phyloP scores from a whole-genome alignment of 2,113 vertebrate genomes.

The Abramis brama region DNA sequence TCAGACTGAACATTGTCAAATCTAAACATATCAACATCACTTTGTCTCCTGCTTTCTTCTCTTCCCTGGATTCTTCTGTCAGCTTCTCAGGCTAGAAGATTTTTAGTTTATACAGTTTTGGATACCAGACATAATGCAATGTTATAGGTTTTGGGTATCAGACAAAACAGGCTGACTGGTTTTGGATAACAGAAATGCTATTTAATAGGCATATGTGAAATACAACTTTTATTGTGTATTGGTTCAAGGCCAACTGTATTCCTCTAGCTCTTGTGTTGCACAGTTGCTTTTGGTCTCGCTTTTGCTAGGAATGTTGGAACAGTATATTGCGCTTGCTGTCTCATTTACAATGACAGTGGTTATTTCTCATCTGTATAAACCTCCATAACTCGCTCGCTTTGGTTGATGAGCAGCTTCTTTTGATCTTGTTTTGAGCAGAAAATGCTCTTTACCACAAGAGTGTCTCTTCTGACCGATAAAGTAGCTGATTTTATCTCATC shows the following conservation, averaged over 20 bases:
- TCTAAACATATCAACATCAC: not conserved
- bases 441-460: constrained; percentile 14
- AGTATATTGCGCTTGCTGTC: not conserved
- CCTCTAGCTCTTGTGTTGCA: not conserved
- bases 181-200: not conserved
- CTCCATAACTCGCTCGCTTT: constrained; percentile 1
- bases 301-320: not conserved
- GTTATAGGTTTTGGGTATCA: not conserved
- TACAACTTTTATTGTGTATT: not conserved
- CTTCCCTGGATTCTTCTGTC: not conserved
- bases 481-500: constrained; percentile 6
- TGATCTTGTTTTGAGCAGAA: constrained; percentile 7
- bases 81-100: not conserved
- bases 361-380: constrained; percentile 33
- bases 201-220: not conserved
- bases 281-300: not conserved
- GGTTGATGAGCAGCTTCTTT: constrained; percentile 20
- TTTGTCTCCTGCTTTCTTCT: not conserved
- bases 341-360: constrained; percentile 11
- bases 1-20: no score
- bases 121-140: not conserved
- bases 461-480: constrained; percentile 13
- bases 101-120: not conserved
- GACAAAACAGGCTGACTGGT: not conserved
- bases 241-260: not conserved